These are phyloP conservation scores for Heliangelus exortis DNA, from an alignment of 2,797 vertebrate species.

Conservation along the genomic window DNA sequence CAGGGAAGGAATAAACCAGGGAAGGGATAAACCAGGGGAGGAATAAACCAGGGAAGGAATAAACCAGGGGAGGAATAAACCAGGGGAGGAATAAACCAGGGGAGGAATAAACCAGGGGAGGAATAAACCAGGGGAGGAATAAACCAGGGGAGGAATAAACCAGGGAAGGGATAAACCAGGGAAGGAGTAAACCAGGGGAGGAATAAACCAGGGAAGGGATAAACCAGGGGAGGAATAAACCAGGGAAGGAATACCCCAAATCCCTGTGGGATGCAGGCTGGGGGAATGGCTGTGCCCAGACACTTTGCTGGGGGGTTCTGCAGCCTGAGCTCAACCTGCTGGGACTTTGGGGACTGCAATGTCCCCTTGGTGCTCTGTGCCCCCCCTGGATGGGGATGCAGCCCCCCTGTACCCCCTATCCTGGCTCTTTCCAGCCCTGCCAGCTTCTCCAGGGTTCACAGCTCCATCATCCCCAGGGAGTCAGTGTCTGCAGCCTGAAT, in stretches of 20 bases:
- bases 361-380: background rate
- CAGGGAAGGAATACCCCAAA: fast-evolving
- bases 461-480: background rate
- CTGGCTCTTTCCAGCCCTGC: no score
- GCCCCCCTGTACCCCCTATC: fast-evolving
- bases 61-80: no score
- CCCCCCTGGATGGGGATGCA: fast-evolving
- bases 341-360: background rate
- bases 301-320: background rate
- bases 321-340: background rate
- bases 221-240: no score
- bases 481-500: background rate
- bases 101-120: no score
- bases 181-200: no score
- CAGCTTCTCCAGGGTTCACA: background rate
- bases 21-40: background rate
- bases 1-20: fast-evolving
- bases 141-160: no score
- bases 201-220: no score
- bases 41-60: fast-evolving
- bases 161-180: no score
- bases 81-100: fast-evolving
- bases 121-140: no score
- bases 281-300: fast-evolving
- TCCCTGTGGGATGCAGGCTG: fast-evolving